These are phyloP conservation scores for Oncorhynchus mykiss DNA, from an alignment of 2,113 vertebrate species.

Conservation along the genomic window DNA sequence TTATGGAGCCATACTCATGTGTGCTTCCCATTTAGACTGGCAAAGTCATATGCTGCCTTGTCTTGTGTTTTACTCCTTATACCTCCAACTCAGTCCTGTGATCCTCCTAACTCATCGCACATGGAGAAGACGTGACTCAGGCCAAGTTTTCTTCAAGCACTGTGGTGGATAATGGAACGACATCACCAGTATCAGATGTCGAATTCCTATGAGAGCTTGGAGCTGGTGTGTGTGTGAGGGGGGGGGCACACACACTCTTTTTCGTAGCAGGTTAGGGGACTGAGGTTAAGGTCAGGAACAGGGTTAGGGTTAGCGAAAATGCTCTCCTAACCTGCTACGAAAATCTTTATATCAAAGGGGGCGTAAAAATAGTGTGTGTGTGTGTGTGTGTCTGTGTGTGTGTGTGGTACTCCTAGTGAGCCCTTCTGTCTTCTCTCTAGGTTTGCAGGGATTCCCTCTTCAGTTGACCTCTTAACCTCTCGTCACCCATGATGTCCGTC, in stretches of 20 bases:
- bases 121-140: background rate
- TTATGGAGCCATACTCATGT: background rate
- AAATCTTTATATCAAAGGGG: too few relatives aligned
- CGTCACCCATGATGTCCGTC: constrained; percentile 79
- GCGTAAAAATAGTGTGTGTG: background rate
- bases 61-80: background rate
- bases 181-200: background rate
- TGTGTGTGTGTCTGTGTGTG: too few relatives aligned
- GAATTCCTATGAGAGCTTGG: background rate
- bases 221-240: background rate
- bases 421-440: constrained; percentile 35
- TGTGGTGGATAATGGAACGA: background rate
- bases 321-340: too few relatives aligned
- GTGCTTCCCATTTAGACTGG: background rate
- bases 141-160: background rate
- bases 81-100: background rate
- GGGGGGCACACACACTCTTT: too few relatives aligned
- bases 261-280: too few relatives aligned
- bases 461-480: constrained; percentile 13
- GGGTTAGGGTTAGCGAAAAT: too few relatives aligned
- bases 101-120: background rate
- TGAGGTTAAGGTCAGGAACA: too few relatives aligned
- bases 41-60: background rate
- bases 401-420: background rate
- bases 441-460: background rate